Base-by-base conservation (phyloP, 2,888 invertebrate species). In the Tenodera sinensis region DNA sequence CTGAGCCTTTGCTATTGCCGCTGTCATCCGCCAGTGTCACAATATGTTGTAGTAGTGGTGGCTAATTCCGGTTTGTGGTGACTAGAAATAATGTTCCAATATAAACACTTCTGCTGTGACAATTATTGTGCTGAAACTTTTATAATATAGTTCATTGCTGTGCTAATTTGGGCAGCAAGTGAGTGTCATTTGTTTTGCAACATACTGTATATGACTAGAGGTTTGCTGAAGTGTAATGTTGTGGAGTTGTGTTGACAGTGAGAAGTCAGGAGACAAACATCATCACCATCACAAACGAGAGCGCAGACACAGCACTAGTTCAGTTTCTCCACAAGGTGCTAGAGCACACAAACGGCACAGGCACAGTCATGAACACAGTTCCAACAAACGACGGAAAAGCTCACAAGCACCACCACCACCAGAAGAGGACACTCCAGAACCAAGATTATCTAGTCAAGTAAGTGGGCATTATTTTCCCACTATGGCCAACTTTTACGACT, bases 281-380 rank as follows among this genome's bases (percentile, higher is more conserved):
- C 89, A 89, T 86, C 85, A 88, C 12, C 89, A 89, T 86, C 85
- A 88, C 12, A 88, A 88, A 71, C 92, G 94, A 89, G 93, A 94
- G 91, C 91, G 94, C 84, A 92, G 92, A 87, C 90, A 90, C 28
- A 91, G 91, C 91, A 92, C 92, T 81, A 93, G 93, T 91, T 93
- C 93, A 14, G 91, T 93, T 83, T 93, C 89, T 15, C 93, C 93
- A 54, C 92, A 92, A 20, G 91, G 91, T 88, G 92, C 92, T 90
- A 91, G 92, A 30, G 91, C 91, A 28, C 86, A 88, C 14, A 83
- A 88, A 47, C 84, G 88, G 15, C 88, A 89, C 6, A 84, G 88
- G 25, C 86, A 83, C 28, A 83, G 42, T 82, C 87, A 27, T 9
- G 87, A 87, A 34, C 87, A 83, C 83, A 83, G 87, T 83, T 28